Percentiles rank a stretch among this genome's conserved stretches.
phyloP scores from a whole-genome alignment of 2,888 invertebrate species.

The Geotrupes spiniger region DNA sequence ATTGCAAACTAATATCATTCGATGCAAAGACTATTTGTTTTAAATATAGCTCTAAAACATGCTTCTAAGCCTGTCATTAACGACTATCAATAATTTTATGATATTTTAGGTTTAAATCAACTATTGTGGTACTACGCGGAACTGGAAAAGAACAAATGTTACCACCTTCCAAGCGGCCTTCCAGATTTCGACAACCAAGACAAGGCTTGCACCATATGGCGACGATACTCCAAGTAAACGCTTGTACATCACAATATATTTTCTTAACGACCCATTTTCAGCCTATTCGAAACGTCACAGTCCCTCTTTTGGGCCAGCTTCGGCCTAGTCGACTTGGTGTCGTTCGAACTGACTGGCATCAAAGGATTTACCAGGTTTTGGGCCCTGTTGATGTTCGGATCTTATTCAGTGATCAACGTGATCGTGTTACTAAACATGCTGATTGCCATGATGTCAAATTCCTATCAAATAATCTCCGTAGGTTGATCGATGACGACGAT shows the following conservation, averaged over 20 bases:
- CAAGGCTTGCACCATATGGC: conserved; percentile 81
- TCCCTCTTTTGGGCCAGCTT: conserved; percentile 96
- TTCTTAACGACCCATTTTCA: conserved; percentile 44
- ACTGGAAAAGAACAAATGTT: conserved; percentile 82
- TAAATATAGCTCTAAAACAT: too few species aligned
- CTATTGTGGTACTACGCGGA: conserved; percentile 91
- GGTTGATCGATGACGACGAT: conserved; percentile 43
- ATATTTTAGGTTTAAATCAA: conserved; percentile 73
- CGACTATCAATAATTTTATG: too few species aligned
- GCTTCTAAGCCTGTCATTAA: too few species aligned
- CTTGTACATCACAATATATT: not conserved
- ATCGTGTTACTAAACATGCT: conserved; percentile 90
- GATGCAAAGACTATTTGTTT: too few species aligned
- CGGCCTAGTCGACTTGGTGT: conserved; percentile 84
- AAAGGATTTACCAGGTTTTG: conserved; percentile 91
- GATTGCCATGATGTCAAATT: conserved; percentile 98
- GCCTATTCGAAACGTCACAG: conserved; percentile 91
- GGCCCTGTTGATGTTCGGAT: conserved; percentile 94
- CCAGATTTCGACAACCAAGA: conserved; percentile 83
- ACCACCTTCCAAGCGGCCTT: conserved; percentile 68
- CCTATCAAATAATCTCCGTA: conserved; percentile 89
- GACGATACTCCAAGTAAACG: conserved; percentile 79
- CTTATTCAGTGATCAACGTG: conserved; percentile 92
- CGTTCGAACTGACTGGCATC: conserved; percentile 84
- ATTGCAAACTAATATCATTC: too few species aligned